Evolutionary conservation across 2,888 invertebrate genomes (phyloP).

Genomic region (Mythimna vitellina): DNA sequence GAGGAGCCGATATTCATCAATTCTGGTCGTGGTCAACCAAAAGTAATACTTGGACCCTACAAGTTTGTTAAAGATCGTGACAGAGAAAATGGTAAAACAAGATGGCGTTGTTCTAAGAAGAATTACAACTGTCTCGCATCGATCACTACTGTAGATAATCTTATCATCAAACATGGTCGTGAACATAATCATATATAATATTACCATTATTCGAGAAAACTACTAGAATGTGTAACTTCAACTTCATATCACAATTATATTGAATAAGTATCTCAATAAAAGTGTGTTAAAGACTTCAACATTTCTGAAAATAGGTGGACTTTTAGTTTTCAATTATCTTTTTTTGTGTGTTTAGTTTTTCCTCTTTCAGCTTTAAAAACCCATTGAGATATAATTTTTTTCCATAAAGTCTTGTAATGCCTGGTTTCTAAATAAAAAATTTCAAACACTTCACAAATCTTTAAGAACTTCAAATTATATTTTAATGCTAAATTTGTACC

Average conservation of each 20-base stretch:
- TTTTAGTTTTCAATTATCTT: too few relatives aligned
- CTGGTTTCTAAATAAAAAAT: background rate
- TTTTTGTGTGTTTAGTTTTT: too few relatives aligned
- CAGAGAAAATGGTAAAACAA: slow-evolving; percentile 42
- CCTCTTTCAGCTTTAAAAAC: background rate
- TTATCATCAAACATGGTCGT: slow-evolving; percentile 31
- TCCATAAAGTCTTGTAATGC: background rate
- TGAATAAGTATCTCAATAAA: too few relatives aligned
- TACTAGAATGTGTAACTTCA: background rate
- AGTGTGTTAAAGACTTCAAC: too few relatives aligned
- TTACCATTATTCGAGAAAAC: background rate
- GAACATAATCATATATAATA: slow-evolving; percentile 30
- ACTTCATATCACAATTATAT: background rate
- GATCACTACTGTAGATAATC: slow-evolving; percentile 44
- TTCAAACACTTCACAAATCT: background rate
- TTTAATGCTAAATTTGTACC: too few relatives aligned
- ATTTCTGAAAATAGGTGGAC: too few relatives aligned
- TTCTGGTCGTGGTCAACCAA: slow-evolving; percentile 13
- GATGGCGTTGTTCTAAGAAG: slow-evolving; percentile 65
- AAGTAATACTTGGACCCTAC: slow-evolving; percentile 27
- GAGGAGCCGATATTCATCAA: slow-evolving; percentile 22
- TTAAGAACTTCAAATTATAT: too few relatives aligned
- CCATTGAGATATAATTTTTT: background rate
- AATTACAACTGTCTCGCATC: slow-evolving; percentile 59
- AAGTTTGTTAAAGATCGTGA: slow-evolving; percentile 28